Evolutionary conservation across 1,140 invertebrate species (phyloP).

Genomic region (Arctopsyche grandis): DNA sequence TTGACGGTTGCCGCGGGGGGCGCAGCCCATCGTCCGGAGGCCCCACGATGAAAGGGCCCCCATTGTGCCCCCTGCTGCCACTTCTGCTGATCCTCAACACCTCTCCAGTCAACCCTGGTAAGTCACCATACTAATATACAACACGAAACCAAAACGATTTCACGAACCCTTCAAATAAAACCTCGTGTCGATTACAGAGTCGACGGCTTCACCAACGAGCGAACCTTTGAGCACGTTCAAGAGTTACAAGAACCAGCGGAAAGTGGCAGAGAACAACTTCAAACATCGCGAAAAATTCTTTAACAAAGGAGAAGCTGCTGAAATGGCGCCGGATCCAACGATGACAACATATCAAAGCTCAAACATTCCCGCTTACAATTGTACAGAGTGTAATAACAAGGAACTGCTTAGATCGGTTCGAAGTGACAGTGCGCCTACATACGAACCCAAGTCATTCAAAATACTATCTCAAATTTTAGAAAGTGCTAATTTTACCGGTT

Average conservation of each 20-base stretch:
- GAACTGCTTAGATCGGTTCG: background rate
- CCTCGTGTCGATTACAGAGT: slow-evolving; percentile 21
- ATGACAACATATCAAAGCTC: background rate
- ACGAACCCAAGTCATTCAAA: background rate
- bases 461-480: slow-evolving; percentile 26
- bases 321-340: background rate
- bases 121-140: background rate
- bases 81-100: slow-evolving; percentile 44
- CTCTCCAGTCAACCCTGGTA: slow-evolving; percentile 36
- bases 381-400: background rate
- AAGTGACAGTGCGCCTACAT: background rate
- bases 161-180: background rate
- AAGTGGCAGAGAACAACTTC: slow-evolving; percentile 24
- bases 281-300: background rate
- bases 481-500: background rate
- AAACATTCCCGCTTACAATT: background rate
- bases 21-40: slow-evolving; percentile 29
- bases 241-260: slow-evolving; percentile 1
- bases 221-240: background rate
- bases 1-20: slow-evolving; percentile 11
- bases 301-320: background rate
- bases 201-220: slow-evolving; percentile 3
- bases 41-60: slow-evolving; percentile 43
- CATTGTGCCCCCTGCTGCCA: slow-evolving; percentile 39
- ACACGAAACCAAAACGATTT: background rate